A percentile compares a stretch with the other conserved stretches of the same genome.
These are phyloP conservation scores for Notarius quadriscutis DNA, from an alignment of 2,113 vertebrate species.

Conservation along the genomic window DNA sequence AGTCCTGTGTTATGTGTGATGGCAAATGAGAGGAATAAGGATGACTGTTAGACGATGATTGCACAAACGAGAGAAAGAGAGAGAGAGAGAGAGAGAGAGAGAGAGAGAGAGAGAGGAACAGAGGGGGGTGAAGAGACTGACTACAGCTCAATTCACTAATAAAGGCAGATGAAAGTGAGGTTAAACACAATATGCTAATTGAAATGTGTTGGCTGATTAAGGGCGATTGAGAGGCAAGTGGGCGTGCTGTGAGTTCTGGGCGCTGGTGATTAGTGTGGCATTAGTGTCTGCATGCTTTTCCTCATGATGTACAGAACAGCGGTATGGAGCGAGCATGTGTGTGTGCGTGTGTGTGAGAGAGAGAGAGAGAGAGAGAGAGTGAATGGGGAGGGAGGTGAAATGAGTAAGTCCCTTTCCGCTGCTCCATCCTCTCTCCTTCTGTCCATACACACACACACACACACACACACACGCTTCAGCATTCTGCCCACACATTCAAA, in stretches of 20 bases:
- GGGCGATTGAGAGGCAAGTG: constrained; percentile 59
- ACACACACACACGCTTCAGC: constrained; percentile 17
- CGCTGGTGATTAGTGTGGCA: constrained; percentile 72
- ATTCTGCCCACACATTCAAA: constrained; percentile 35
- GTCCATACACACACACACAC: constrained; percentile 7
- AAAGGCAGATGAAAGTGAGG: constrained; percentile 61
- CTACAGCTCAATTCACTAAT: constrained; percentile 49
- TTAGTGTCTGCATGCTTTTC: constrained; percentile 67
- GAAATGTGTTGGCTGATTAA: constrained; percentile 65
- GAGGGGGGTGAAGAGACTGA: constrained; percentile 40
- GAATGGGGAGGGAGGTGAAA: constrained; percentile 29
- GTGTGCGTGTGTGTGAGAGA: background rate
- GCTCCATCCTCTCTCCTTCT: constrained; percentile 20
- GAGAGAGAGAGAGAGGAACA: constrained; percentile 11
- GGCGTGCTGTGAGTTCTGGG: constrained; percentile 69
- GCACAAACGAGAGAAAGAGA: background rate
- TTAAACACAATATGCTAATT: constrained; percentile 65
- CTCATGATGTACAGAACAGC: constrained; percentile 58
- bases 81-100: constrained; percentile 14
- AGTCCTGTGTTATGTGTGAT: constrained; percentile 11
- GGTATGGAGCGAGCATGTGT: constrained; percentile 45
- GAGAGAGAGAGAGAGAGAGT: background rate
- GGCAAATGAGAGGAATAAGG: background rate
- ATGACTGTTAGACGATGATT: background rate
- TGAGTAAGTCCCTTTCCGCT: constrained; percentile 38